Evolutionary conservation across 2,797 vertebrate genomes (phyloP).

Genomic region (Malurus leucopterus): DNA sequence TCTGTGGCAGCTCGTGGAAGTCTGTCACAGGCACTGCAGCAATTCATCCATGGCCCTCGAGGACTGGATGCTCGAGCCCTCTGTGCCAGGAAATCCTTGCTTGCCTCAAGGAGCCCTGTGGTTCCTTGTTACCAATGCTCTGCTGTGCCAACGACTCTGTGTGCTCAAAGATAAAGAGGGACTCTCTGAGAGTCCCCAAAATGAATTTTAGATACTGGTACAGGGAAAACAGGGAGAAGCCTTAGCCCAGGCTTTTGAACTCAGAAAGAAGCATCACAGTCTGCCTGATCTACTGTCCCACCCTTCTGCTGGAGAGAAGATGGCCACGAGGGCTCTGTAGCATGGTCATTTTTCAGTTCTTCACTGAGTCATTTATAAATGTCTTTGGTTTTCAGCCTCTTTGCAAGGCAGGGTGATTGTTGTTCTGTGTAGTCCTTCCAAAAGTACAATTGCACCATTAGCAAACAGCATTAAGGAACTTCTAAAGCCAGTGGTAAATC

Average conservation of each 20-base stretch:
- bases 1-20: not conserved
- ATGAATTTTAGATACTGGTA: not conserved
- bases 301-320: not conserved
- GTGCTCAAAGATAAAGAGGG: not conserved
- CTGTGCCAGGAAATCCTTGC: not conserved
- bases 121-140: fast-evolving
- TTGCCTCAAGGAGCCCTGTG: not conserved
- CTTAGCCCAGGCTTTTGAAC: not conserved
- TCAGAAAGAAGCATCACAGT: not conserved
- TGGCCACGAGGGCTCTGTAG: not conserved
- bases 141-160: not conserved
- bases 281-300: not conserved
- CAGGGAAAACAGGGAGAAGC: not conserved
- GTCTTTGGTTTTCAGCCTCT: not conserved
- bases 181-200: not conserved
- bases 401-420: not conserved
- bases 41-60: not conserved
- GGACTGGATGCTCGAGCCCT: not conserved
- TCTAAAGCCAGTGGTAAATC: not conserved
- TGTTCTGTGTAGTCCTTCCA: not conserved
- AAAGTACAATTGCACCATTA: constrained; percentile 10
- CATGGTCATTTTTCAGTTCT: not conserved
- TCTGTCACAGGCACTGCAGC: not conserved
- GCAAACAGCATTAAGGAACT: not conserved
- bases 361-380: not conserved